Percentiles rank a stretch among this genome's conserved stretches.
These are phyloP conservation scores for Ceyx melanurus DNA, from an alignment of 2,113 vertebrate species.

Conservation along the genomic window DNA sequence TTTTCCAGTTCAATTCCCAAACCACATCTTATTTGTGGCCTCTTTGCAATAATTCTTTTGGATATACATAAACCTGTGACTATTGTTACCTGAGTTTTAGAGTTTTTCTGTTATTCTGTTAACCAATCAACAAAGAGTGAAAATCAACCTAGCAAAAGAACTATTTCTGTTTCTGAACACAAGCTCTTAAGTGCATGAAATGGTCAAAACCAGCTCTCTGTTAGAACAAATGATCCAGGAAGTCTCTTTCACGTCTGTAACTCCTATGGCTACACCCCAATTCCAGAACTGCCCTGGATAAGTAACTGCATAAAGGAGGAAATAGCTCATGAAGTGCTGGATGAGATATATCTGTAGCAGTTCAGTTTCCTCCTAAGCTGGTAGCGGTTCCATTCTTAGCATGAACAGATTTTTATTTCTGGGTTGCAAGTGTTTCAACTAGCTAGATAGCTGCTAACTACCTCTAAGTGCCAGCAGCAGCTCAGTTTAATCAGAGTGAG, in stretches of 20 bases:
- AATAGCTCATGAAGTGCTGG: neutral
- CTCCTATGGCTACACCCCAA: neutral
- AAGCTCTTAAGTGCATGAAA: neutral
- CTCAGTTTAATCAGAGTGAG: constrained; percentile 30
- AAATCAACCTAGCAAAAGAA: neutral
- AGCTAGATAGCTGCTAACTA: constrained; percentile 45
- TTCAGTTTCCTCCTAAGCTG: neutral
- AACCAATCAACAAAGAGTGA: neutral
- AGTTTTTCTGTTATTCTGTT: neutral
- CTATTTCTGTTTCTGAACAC: neutral
- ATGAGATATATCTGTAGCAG: neutral
- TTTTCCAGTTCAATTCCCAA: neutral
- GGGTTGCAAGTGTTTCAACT: constrained; percentile 33
- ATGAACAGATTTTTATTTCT: constrained; percentile 52
- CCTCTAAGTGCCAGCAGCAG: constrained; percentile 34
- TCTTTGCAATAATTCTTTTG: neutral
- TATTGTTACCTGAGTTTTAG: neutral
- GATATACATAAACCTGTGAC: neutral
- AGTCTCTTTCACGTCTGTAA: neutral
- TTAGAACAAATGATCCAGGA: neutral
- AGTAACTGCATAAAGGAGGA: neutral
- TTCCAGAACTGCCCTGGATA: neutral
- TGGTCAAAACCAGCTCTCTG: neutral
- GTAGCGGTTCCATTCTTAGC: constrained; percentile 43
- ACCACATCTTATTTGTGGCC: neutral